A percentile compares a stretch with the other conserved stretches of the same genome.
phyloP scores from a whole-genome alignment of 1,140 invertebrate species.

The Plodia interpunctella region DNA sequence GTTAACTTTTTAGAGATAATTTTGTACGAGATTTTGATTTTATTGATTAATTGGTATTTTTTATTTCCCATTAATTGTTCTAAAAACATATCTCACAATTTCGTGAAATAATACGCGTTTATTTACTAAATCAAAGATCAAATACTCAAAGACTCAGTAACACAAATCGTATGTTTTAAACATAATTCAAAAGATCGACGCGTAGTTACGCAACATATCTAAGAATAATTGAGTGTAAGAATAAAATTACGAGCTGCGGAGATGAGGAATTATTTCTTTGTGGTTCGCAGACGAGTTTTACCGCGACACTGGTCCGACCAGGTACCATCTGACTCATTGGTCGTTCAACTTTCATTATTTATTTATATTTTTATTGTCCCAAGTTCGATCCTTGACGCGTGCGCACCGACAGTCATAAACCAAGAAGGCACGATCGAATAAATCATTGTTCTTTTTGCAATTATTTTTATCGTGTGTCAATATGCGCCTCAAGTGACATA shows the following conservation, averaged over 20 bases:
- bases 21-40: too few species aligned
- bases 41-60: too few species aligned
- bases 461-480: background rate
- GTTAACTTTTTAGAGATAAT: too few species aligned
- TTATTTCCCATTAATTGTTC: too few species aligned
- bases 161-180: background rate
- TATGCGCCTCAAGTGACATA: background rate
- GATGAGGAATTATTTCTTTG: conserved; percentile 12
- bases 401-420: conserved; percentile 32
- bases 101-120: too few species aligned
- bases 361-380: conserved; percentile 57
- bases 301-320: conserved; percentile 45
- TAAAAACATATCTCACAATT: too few species aligned
- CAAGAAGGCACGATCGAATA: conserved; percentile 15
- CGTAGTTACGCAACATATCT: background rate
- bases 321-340: conserved; percentile 59
- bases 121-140: too few species aligned
- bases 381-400: conserved; percentile 43
- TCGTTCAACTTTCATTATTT: conserved; percentile 64
- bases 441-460: background rate
- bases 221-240: background rate
- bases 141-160: background rate
- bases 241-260: background rate
- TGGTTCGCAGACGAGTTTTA: conserved; percentile 35
- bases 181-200: background rate